Conservation (phyloP, 2,888 invertebrate genomes). For the Ametastegia equiseti region DNA sequence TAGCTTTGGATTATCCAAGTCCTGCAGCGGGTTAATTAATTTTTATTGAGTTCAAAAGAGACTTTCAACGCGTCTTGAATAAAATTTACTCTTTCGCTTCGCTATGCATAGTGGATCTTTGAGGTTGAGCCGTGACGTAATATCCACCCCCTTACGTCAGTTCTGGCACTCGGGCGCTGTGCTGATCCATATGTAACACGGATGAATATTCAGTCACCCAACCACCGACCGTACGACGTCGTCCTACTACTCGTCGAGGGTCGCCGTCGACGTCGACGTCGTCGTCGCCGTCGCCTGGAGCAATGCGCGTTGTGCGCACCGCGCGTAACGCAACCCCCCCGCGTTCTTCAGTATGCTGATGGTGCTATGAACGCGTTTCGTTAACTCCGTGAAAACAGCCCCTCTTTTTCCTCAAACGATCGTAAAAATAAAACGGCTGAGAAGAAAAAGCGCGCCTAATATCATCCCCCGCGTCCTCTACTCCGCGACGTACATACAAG, state of each 20-base stretch:
- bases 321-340: neutral
- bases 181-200: constrained; percentile 75
- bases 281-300: constrained; percentile 21
- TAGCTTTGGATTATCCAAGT: neutral
- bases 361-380: constrained; percentile 37
- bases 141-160: constrained; percentile 43
- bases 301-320: neutral
- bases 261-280: neutral
- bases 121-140: constrained; percentile 43
- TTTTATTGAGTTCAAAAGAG: constrained; percentile 38
- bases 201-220: constrained; percentile 73
- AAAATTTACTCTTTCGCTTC: constrained; percentile 32
- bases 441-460: neutral
- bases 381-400: constrained; percentile 33
- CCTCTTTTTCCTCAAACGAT: neutral
- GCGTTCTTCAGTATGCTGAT: constrained; percentile 33
- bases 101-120: constrained; percentile 45
- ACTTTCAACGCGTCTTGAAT: constrained; percentile 38
- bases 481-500: no score
- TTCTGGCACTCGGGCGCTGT: constrained; percentile 49
- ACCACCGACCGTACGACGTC: constrained; percentile 30
- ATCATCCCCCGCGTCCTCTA: neutral
- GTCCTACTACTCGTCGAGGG: neutral
- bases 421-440: constrained; percentile 10
- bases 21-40: constrained; percentile 27